Conservation (phyloP, 2,113 vertebrate species). For the Candoia aspera region DNA sequence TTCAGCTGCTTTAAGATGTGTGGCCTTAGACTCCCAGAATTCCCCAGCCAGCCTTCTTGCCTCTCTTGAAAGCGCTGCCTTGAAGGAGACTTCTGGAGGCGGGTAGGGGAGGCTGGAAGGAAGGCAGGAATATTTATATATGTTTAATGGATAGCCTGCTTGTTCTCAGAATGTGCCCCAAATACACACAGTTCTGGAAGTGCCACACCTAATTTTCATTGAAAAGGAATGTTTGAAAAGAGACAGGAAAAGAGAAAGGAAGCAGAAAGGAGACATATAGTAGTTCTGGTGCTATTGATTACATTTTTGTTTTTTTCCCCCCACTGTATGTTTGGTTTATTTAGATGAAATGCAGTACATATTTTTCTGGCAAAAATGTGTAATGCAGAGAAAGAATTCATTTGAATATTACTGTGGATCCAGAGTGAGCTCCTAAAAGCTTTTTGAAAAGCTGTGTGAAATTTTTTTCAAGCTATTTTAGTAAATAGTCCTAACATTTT, state of each 20-base stretch:
- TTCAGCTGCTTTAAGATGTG: neutral
- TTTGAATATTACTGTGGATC: slow-evolving; percentile 6
- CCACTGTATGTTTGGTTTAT: slow-evolving; percentile 37
- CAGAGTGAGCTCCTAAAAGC: neutral
- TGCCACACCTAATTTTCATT: neutral
- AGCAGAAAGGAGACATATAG: neutral
- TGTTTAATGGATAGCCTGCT: neutral
- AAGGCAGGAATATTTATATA: neutral
- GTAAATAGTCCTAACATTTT: slow-evolving; percentile 16
- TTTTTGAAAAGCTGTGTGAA: neutral
- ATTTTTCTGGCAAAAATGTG: slow-evolving; percentile 42
- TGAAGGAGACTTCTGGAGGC: neutral
- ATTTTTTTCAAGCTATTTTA: neutral
- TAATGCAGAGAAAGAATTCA: slow-evolving; percentile 52
- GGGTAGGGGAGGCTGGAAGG: neutral
- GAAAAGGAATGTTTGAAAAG: neutral
- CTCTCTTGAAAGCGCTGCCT: neutral
- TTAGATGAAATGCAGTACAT: slow-evolving; percentile 36
- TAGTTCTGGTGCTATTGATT: slow-evolving; percentile 33
- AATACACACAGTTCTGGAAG: neutral
- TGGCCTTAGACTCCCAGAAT: neutral
- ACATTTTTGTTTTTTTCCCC: slow-evolving; percentile 57
- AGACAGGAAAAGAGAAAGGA: neutral
- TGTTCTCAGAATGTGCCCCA: neutral
- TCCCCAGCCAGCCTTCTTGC: neutral